Evolutionary conservation across 1,140 invertebrate genomes (phyloP).

Genomic region (Caenorhabditis briggsae): DNA sequence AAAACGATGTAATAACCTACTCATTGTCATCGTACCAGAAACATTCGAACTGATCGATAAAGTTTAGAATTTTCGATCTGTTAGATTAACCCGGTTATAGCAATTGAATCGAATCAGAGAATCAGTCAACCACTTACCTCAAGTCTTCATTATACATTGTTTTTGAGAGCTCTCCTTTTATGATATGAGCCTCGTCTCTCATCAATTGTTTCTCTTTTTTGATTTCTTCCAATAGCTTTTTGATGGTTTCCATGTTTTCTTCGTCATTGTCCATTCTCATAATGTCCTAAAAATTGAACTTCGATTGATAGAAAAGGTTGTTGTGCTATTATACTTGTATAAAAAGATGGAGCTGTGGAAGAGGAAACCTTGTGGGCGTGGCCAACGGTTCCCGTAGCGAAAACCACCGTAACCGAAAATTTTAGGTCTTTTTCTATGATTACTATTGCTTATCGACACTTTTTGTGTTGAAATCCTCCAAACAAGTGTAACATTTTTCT

Average conservation of each 20-base stretch:
- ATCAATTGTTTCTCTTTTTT: conserved; percentile 59
- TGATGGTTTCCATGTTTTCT: conserved; percentile 57
- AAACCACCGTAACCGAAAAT: too few species aligned
- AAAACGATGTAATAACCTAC: conserved; percentile 43
- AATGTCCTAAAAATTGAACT: conserved; percentile 55
- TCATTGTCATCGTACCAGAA: conserved; percentile 61
- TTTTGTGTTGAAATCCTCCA: too few species aligned
- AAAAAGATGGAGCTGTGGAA: too few species aligned
- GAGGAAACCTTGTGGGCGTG: too few species aligned
- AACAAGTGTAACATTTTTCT: too few species aligned
- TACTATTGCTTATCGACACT: too few species aligned
- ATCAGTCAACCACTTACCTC: conserved; percentile 19
- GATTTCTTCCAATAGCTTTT: conserved; percentile 56
- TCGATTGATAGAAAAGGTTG: background rate
- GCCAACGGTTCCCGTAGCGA: too few species aligned
- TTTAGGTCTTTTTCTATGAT: too few species aligned
- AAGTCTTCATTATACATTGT: conserved; percentile 65
- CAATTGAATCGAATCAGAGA: conserved; percentile 12
- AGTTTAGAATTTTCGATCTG: conserved; percentile 64
- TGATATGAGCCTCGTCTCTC: conserved; percentile 60
- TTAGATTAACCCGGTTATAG: conserved; percentile 29
- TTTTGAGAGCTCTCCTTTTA: conserved; percentile 60
- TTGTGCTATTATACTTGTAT: too few species aligned
- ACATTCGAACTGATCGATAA: conserved; percentile 61
- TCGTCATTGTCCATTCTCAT: conserved; percentile 60